Evolutionary conservation across 2,113 vertebrate species (phyloP).

Genomic region (Coturnix japonica): DNA sequence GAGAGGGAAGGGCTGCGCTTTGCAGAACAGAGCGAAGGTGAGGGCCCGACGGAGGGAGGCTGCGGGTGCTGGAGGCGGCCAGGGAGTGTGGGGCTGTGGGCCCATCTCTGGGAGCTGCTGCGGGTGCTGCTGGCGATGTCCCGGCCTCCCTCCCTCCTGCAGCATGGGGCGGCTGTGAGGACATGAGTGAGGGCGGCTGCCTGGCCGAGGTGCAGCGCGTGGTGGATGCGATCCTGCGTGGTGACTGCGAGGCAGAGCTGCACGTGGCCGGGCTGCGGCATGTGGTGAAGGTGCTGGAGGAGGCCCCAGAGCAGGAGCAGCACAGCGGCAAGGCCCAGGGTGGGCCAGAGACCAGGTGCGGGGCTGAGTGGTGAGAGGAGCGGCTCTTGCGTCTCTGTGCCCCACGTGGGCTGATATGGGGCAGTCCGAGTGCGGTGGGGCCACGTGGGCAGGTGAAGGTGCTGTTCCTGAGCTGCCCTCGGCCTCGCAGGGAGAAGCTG

Average conservation of each 20-base stretch:
- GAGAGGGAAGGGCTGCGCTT: slow-evolving; percentile 80
- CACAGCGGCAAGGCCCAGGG: not conserved
- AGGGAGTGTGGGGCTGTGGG: not conserved
- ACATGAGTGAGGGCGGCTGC: slow-evolving; percentile 75
- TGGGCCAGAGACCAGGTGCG: not conserved
- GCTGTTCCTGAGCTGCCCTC: not conserved
- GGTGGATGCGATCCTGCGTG: slow-evolving; percentile 83
- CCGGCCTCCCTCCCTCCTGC: not conserved
- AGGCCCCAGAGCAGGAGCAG: slow-evolving; percentile 66
- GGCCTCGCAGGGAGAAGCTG: slow-evolving; percentile 85
- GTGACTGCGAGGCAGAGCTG: slow-evolving; percentile 72
- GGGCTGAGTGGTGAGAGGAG: too few species aligned
- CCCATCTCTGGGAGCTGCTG: not conserved
- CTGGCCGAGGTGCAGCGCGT: slow-evolving; percentile 80
- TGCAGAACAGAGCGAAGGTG: slow-evolving; percentile 83
- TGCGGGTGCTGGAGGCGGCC: not conserved
- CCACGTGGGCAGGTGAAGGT: not conserved
- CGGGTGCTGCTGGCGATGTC: not conserved
- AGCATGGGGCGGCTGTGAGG: slow-evolving; percentile 78
- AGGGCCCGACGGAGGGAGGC: not conserved
- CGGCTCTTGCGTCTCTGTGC: not conserved
- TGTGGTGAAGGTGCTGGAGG: slow-evolving; percentile 82
- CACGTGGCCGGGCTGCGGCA: slow-evolving; percentile 81
- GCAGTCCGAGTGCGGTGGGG: not conserved
- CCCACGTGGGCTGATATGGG: not conserved